Evolutionary conservation across 1,140 invertebrate species (phyloP), one percentile per base, ranked within the genome.

Genomic region (Caenorhabditis remanei): DNA sequence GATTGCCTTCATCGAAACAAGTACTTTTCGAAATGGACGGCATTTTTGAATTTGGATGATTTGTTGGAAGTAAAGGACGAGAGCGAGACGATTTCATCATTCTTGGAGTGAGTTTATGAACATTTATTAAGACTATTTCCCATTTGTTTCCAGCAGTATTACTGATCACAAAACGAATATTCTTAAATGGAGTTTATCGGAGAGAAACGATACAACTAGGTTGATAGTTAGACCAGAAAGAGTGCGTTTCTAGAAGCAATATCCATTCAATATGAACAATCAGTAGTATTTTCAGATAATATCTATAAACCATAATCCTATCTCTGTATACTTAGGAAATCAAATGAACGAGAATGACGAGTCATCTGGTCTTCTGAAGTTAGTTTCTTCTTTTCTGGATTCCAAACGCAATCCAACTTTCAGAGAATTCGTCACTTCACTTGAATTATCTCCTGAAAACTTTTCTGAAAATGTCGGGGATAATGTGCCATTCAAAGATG

Each of bases 1-100:
- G 56, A 83, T 43, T 83, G 79, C 50, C 79, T 21, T 19, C 79
- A 56, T 14, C 79, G 79, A n/a, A 83, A 9, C 56, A 55, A 43
- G 50, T 56, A 83, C 21, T 43, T 56, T 48, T 83, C 79, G 4
- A 56, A 83, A 40, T 83, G 79, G 79, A 56, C 79, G 2, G 79
- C 79, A 7, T 55, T 83, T 24, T 11, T 83, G 13, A 46, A 83
- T 58, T 13, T 83, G 11, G 79, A 83, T 7, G 79, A 83, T 16
- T 19, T 13, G 13, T 21, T 83, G 24, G 50, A 55, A 43, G n/a
- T 21, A 14, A 83, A 40, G 1, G 19, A 83, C 6, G 41, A 53
- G 6, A 55, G 11, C 4, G 40, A 43, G 40, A 71, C 65, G 46
- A 71, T 71, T 6, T 14, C 65, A 4, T 9, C 41, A 7, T 16